These are phyloP conservation scores for Frankliniella intonsa DNA, from an alignment of 2,888 invertebrate species.

Conservation along the genomic window DNA sequence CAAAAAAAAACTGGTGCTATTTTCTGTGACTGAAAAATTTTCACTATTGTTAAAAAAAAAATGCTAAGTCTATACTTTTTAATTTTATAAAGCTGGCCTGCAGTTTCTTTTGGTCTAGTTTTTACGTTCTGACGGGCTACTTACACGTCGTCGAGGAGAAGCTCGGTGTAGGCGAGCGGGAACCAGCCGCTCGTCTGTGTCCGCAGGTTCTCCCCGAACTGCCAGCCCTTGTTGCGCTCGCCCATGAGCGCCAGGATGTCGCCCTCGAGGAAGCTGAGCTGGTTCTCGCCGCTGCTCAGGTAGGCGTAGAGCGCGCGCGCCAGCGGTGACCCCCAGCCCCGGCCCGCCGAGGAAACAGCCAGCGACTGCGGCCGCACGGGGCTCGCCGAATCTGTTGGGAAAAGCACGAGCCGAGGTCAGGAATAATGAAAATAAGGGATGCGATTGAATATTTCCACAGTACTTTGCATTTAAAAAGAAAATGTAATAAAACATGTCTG, in stretches of 20 bases:
- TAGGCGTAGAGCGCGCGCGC: conserved; percentile 86
- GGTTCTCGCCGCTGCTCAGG: conserved; percentile 82
- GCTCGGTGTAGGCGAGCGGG: conserved; percentile 89
- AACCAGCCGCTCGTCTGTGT: conserved; percentile 95
- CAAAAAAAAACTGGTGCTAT: no score
- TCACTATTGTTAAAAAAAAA: no score
- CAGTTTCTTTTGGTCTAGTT: conserved; percentile 30
- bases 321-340: conserved; percentile 62
- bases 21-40: no score
- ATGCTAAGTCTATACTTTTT: no score
- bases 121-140: conserved; percentile 53
- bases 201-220: conserved; percentile 89
- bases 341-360: conserved; percentile 47
- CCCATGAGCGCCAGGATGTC: conserved; percentile 81
- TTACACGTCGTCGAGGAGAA: conserved; percentile 59
- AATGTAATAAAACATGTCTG: background rate
- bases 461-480: background rate
- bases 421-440: conserved; percentile 43
- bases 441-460: background rate
- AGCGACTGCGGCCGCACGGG: conserved; percentile 46
- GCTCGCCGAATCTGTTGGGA: conserved; percentile 21
- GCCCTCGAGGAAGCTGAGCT: conserved; percentile 86
- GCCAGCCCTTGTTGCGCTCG: conserved; percentile 91
- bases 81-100: no score
- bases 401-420: conserved; percentile 49